phyloP scores from a whole-genome alignment of 92 coral and sea anemone genomes.

The Heteractis magnifica region DNA sequence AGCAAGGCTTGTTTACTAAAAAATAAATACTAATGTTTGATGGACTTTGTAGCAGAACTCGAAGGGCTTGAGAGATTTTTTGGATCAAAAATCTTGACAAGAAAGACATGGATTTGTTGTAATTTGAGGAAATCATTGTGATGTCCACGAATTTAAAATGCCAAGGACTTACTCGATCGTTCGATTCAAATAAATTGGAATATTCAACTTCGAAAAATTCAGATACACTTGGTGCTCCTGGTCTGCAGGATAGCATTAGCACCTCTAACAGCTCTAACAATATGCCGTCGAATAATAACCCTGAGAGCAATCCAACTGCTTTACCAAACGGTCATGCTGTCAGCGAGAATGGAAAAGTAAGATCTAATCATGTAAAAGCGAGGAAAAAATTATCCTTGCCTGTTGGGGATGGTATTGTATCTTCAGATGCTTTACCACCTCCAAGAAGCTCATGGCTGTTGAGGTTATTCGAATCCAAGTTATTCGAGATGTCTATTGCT shows the following conservation, averaged over 20 bases:
- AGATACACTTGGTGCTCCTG: not conserved
- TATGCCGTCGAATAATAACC: constrained; percentile 24
- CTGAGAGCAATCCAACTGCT: not conserved
- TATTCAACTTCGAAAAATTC: not conserved
- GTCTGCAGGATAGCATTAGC: not conserved
- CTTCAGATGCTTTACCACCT: constrained; percentile 58
- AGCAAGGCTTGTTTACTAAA: not conserved
- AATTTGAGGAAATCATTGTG: not conserved
- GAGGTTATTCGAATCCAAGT: constrained; percentile 89
- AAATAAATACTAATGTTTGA: not conserved
- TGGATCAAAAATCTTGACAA: not conserved
- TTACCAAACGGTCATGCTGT: constrained; percentile 28
- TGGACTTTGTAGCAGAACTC: not conserved
- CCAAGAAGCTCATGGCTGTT: constrained; percentile 90
- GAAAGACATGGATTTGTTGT: not conserved
- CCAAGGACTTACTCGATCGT: constrained; percentile 8
- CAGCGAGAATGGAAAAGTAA: constrained; percentile 9
- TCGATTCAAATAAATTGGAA: not conserved
- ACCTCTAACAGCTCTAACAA: not conserved
- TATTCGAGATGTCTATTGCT: constrained; percentile 98
- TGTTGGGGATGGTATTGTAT: constrained; percentile 13
- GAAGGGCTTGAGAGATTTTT: not conserved
- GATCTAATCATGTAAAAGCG: constrained; percentile 10
- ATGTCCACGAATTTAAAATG: constrained; percentile 20
- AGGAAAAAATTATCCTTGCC: constrained; percentile 47